Evolutionary conservation across 2,797 vertebrate species (phyloP), one percentile per base, ranked within the genome.

Genomic region (Channa striata): DNA sequence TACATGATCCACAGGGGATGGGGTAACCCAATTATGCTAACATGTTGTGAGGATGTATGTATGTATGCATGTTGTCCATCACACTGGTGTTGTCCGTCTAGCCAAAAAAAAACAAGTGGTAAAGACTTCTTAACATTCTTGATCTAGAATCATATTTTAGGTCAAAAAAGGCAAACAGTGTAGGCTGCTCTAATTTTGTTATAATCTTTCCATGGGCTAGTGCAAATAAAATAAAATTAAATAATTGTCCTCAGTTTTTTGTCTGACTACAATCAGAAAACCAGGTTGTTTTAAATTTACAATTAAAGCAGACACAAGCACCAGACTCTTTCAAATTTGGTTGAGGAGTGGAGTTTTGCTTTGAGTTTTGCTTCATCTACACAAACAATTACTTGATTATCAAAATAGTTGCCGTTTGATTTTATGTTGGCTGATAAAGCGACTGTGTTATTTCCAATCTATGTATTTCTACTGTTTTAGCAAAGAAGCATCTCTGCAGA

Each of bases 1-100:
- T 80, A 73, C 81, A 68, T 78, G 74, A 75, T 76, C 52, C 9
- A 21, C 70, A 17, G 47, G 84, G 72, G 77, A 74, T 60, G 83
- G 65, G 64, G 60, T 89, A 92, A 93, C 82, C 59, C 72, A 80
- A 93, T 93, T 92, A 93, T 23, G 5, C 48, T 70, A 90, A 91
- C 84, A 88, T 58, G 44, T 57, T 30, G 25, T 30, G 25, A 30
- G 6, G 25, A 30, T 30, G 25, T 30, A 30, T 30, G 25, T 30
- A 30, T 30, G 25, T 91, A 93, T 23, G 5, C 48, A 88, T 58
- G 44, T 57, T 82, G 86, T 93, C 83, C 86, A 87, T 92, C 88
- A 87, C 76, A 77, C 73, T 62, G 78, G 72, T 82, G 82, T 77
- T 86, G 82, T 84, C 87, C 79, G 81, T 89, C 72, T 77, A 52